Evolutionary conservation across 2,888 invertebrate species (phyloP).

Genomic region (Cremastinae sp.): DNA sequence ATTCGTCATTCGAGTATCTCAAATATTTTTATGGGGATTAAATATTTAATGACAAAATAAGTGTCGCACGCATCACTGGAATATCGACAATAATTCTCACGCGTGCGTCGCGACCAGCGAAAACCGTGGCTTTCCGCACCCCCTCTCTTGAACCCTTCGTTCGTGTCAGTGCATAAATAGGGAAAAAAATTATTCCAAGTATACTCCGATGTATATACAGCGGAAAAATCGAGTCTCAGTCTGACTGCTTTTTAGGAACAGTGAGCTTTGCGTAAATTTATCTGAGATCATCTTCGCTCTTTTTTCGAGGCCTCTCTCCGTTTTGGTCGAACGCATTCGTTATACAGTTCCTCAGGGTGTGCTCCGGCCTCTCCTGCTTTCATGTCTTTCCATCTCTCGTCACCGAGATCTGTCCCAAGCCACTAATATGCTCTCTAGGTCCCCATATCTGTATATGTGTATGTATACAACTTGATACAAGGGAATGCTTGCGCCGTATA

Average conservation of each 20-base stretch:
- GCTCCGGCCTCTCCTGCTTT: slow-evolving; percentile 12
- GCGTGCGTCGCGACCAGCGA: slow-evolving; percentile 23
- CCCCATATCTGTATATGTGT: neutral
- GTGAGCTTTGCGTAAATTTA: slow-evolving; percentile 4
- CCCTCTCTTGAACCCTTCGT: slow-evolving; percentile 10
- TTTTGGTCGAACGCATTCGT: slow-evolving; percentile 9
- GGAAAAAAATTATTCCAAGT: too few species aligned
- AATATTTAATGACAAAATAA: slow-evolving; percentile 49
- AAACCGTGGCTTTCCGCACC: neutral
- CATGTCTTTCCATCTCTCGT: slow-evolving; percentile 13
- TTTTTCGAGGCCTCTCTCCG: slow-evolving; percentile 1
- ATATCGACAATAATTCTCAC: slow-evolving; percentile 46
- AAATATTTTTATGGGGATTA: slow-evolving; percentile 28
- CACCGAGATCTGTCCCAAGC: slow-evolving; percentile 35
- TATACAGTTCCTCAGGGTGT: slow-evolving; percentile 46
- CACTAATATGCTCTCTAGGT: slow-evolving; percentile 1
- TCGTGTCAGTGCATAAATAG: slow-evolving; percentile 52
- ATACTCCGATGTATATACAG: too few species aligned
- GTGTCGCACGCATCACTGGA: slow-evolving; percentile 11
- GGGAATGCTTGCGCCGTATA: too few species aligned
- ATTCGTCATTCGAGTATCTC: slow-evolving; percentile 5
- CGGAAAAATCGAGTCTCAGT: slow-evolving; percentile 16
- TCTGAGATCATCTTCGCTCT: slow-evolving; percentile 7
- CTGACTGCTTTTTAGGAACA: neutral
- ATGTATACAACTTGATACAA: neutral